Conservation (phyloP, 2,888 invertebrate species). For the Tenthredo livida region DNA sequence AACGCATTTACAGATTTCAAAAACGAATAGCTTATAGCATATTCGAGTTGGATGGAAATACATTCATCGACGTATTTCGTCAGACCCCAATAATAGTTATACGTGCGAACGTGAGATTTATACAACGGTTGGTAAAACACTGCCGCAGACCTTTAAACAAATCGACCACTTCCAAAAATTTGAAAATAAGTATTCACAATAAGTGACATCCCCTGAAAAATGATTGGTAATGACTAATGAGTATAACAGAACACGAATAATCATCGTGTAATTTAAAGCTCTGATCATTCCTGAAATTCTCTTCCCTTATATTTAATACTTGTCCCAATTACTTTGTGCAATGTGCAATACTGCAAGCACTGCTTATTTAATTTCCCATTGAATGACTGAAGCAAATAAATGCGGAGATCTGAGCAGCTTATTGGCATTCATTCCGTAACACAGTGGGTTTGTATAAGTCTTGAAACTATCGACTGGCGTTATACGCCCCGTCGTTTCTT, state of each 20-base stretch:
- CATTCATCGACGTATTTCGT: constrained; percentile 45
- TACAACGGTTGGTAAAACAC: constrained; percentile 17
- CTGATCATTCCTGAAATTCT: background rate
- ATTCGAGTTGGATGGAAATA: constrained; percentile 43
- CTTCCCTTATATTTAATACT: background rate
- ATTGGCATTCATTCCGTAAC: constrained; percentile 1
- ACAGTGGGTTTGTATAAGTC: constrained; percentile 5
- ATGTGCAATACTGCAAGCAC: background rate
- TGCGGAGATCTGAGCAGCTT: background rate
- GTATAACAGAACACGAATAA: background rate
- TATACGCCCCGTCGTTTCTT: background rate
- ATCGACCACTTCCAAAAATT: background rate
- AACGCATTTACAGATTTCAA: constrained; percentile 7
- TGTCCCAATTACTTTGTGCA: background rate
- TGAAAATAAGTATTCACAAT: constrained; percentile 17
- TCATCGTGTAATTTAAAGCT: background rate
- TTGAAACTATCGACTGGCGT: constrained; percentile 8
- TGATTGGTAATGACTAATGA: background rate
- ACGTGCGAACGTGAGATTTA: constrained; percentile 18
- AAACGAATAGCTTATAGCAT: constrained; percentile 2
- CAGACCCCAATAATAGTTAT: constrained; percentile 29
- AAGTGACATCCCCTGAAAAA: background rate
- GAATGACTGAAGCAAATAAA: background rate
- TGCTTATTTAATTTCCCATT: background rate
- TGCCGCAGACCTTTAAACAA: background rate